Base-by-base conservation (phyloP, 2,113 vertebrate genomes). In the Dascyllus trimaculatus region DNA sequence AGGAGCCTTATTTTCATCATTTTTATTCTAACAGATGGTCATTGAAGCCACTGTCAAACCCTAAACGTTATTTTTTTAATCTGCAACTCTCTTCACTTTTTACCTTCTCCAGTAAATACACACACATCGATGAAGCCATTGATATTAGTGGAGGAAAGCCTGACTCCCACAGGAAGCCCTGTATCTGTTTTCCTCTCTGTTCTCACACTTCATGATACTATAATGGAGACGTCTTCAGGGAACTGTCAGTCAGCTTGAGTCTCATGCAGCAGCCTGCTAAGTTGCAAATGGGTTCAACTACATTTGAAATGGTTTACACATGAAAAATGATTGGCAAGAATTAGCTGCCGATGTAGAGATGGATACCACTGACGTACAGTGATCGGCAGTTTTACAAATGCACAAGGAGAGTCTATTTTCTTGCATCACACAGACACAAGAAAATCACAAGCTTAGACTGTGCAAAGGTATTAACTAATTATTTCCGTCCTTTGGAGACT, bases 401-500 rank as follows among this genome's bases (percentile, higher is more conserved):
- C 60, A 64, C 78, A 43, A 68, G 53, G 62, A 74, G 72, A 68
- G 58, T 80, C 70, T 48, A 11, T 54, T 68, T 85, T 90, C 61
- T 79, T 77, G 62, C 25, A 21, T 87, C 82, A 69, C 78, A 71
- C 64, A 76, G 80, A 87, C 62, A 19, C 60, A 64, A 62, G 81
- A 73, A 85, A 91, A 90, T 82, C 71, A 63, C 49, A 82, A 74
- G 84, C 84, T 89, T 86, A 83, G 75, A 75, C 79, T 70, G 52
- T 87, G 77, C 79, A 59, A 66, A 85, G 80, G 88, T 88, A 92
- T 92, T 89, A 91, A 90, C 86, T 89, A 80, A 92, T 93, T 90
- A 92, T 91, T 91, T 91, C 66, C 66, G 46, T 91, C 86, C 75
- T 88, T 83, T 85, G 49, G 84, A 86, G 85, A 82, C 82, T 86